Evolutionary conservation across 37 sponge, comb jelly and placozoan species (phyloP).

Genomic region (Oopsacas minuta): DNA sequence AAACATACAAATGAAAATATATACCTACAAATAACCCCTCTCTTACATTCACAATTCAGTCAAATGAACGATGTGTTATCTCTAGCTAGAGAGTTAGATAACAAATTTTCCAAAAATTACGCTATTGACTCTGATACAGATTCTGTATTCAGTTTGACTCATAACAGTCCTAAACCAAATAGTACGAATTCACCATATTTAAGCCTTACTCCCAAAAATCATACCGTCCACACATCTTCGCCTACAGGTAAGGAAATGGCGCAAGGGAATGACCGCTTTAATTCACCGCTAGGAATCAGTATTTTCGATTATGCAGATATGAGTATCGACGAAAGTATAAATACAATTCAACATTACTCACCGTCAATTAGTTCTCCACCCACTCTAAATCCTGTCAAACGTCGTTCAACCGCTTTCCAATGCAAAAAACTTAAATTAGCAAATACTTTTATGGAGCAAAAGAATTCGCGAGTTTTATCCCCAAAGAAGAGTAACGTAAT

Average conservation of each 20-base stretch:
- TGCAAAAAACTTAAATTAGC: neutral
- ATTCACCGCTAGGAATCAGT: neutral
- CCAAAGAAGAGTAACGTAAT: neutral
- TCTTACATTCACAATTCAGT: neutral
- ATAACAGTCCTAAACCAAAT: neutral
- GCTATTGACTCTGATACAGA: neutral
- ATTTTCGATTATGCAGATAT: conserved; percentile 17
- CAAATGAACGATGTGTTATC: conserved; percentile 16
- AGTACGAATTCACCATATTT: neutral
- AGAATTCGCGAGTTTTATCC: neutral
- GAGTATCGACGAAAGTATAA: neutral
- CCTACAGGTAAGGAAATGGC: neutral
- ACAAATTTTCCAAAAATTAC: neutral
- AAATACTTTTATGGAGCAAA: no score
- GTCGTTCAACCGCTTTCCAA: neutral
- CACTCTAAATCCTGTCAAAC: neutral
- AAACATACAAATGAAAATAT: neutral
- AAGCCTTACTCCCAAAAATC: neutral
- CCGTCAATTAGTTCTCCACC: neutral
- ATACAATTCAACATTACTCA: neutral
- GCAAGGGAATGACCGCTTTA: neutral
- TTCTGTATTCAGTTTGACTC: neutral
- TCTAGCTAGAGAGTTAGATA: neutral
- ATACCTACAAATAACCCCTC: neutral
- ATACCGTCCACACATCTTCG: neutral